Evolutionary conservation across 2,888 invertebrate genomes (phyloP), one percentile per base, ranked within the genome.

Genomic region (Sphecodes monilicornis): DNA sequence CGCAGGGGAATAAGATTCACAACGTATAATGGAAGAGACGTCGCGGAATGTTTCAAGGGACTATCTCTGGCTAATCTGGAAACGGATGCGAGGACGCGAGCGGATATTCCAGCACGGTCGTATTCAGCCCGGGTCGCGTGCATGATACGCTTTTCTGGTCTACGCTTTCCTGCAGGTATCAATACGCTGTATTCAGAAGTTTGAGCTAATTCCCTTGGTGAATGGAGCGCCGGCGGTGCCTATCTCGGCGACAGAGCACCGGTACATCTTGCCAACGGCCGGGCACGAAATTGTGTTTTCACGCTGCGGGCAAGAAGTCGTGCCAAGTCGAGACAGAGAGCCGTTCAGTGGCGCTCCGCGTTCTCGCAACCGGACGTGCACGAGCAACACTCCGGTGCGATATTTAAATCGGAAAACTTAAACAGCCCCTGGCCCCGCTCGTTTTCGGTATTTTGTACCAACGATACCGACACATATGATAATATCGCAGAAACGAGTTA

Each of bases 201-300:
- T 22, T 22, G 8, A 46, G 32, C 46, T 41, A 54, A 36, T 66
- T 57, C 26, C 32, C 76, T 43, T 66, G 32, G 22, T 22, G 54
- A 60, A 39, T 32, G 69, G 26, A 22, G 57, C 26, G n/a, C 46
- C 41, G 46, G 50, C n/a, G 50, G 10, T 54, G 22, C 36, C 39
- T 74, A 74, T 74, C 41, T 32, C 75, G 64, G 64, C 43, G 41
- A 43, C 75, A 64, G 60, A 64, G 32, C 64, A 26, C 50, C 22
- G 29, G 64, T 66, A 29, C 29, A 68, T 29, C 22, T 57, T 57
- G 26, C 50, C 60, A 82, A 73, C 39, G 11, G 36, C 8, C 57
- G 46, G 13, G 60, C 54, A 69, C 29, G 69, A 82, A 82, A 78
- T 68, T 81, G 50, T 54, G 72, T 74, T 80, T 80, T 60, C 69